Evolutionary conservation across 1,140 invertebrate genomes (phyloP).

Genomic region (Parapsyche elsis): DNA sequence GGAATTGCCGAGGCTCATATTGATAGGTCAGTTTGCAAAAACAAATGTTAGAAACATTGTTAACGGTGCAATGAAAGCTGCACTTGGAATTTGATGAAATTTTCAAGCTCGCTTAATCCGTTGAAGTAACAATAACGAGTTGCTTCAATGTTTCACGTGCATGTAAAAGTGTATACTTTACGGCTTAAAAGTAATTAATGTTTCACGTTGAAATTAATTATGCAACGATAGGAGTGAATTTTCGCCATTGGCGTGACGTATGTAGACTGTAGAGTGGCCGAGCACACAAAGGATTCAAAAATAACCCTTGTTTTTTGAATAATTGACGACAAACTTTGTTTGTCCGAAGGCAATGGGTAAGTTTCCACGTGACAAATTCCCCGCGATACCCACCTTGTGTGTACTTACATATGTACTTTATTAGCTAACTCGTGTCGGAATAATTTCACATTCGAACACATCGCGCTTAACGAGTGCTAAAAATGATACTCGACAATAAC

Average conservation of each 20-base stretch:
- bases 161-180: slow-evolving; percentile 3
- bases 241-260: slow-evolving; percentile 12
- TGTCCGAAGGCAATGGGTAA: slow-evolving; percentile 28
- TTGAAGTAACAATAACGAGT: too few species aligned
- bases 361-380: slow-evolving; percentile 33
- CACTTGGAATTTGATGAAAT: too few species aligned
- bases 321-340: slow-evolving; percentile 48
- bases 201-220: background rate
- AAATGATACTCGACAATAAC: too few species aligned
- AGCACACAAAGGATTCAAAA: slow-evolving; percentile 48
- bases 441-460: slow-evolving; percentile 36
- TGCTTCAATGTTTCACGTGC: too few species aligned
- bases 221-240: background rate
- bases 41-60: too few species aligned
- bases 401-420: too few species aligned
- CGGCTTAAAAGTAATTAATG: slow-evolving; percentile 3
- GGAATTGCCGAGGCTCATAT: too few species aligned
- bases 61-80: too few species aligned
- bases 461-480: too few species aligned
- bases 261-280: background rate
- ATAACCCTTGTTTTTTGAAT: slow-evolving; percentile 43
- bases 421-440: slow-evolving; percentile 35
- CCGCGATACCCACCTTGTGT: background rate
- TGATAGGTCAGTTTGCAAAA: too few species aligned
- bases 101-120: too few species aligned